Base-by-base conservation (phyloP, 2,797 vertebrate genomes). In the Danio choprae region DNA sequence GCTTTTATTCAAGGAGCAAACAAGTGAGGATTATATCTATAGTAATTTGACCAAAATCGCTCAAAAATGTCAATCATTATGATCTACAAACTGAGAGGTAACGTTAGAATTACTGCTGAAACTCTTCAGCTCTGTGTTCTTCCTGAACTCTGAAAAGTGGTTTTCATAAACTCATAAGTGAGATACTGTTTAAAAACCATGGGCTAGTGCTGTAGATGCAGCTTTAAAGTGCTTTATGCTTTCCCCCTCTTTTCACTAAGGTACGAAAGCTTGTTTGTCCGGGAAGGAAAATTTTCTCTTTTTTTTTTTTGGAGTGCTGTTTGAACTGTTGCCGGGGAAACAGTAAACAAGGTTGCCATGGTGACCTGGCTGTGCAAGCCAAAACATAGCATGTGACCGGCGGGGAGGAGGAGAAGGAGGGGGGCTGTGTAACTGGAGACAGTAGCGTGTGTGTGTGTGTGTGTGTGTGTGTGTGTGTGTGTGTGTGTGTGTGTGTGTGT, bases 321-420 rank as follows among this genome's bases (percentile, higher is more conserved):
- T 94, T 94, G 89, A 94, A 87, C 89, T 87, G 93, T 95, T 94
- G 92, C 93, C 65, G 71, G 81, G 91, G 92, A 89, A 92, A 95
- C 93, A 79, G 89, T 94, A 95, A 95, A 95, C 94, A 95, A 83
- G 89, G 94, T 95, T 94, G 79, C 90, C 90, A 90, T 88, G 89
- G 91, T 48, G 87, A 94, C 86, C 87, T 82, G 79, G 88, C 90
- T 88, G 89, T 89, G 91, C 93, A 91, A 92, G 91, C 91, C 80
- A 92, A 94, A 94, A 93, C 93, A 93, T 90, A 92, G 92, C 90
- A 91, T 92, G 92, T 93, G 92, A 93, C 92, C 87, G 89, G 91
- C 41, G 76, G 74, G 85, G 85, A 86, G 89, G 58, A 85, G 48
- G 87, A 75, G 85, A 82, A 86, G 86, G 80, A 84, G 81, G 87